Evolutionary conservation across 2,797 vertebrate genomes (phyloP).

Genomic region (Phyllotis vaccarum): DNA sequence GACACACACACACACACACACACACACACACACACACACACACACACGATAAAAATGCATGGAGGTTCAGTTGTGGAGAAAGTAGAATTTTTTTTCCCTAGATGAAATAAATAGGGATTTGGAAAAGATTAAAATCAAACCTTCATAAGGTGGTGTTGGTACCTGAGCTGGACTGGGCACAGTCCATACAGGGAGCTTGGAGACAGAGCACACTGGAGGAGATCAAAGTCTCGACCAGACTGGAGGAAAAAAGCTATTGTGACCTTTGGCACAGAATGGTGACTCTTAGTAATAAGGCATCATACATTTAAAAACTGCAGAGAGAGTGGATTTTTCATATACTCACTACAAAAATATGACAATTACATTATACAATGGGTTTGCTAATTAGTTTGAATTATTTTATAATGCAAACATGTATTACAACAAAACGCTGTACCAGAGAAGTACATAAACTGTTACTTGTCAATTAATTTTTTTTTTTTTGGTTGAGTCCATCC

Average conservation of each 20-base stretch:
- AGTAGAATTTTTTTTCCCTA: not conserved
- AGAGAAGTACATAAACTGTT: not conserved
- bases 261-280: not conserved
- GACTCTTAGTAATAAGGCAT: not conserved
- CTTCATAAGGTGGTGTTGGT: not conserved
- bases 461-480: not conserved
- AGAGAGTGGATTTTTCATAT: not conserved
- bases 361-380: not conserved
- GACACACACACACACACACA: accelerated
- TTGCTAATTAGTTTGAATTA: slow-evolving; percentile 9
- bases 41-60: not conserved
- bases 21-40: not conserved
- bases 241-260: not conserved
- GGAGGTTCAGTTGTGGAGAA: not conserved
- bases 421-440: not conserved
- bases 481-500: not conserved
- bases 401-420: not conserved
- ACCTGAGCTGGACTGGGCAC: not conserved
- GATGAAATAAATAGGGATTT: not conserved
- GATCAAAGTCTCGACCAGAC: not conserved
- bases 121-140: not conserved
- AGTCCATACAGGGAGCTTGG: too few relatives aligned
- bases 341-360: not conserved
- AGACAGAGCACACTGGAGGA: not conserved
- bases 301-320: not conserved